A percentile compares a stretch with the other conserved stretches of the same genome.
These are phyloP conservation scores for Lampris megalopsis DNA, from an alignment of 2,113 vertebrate genomes.

Conservation along the genomic window DNA sequence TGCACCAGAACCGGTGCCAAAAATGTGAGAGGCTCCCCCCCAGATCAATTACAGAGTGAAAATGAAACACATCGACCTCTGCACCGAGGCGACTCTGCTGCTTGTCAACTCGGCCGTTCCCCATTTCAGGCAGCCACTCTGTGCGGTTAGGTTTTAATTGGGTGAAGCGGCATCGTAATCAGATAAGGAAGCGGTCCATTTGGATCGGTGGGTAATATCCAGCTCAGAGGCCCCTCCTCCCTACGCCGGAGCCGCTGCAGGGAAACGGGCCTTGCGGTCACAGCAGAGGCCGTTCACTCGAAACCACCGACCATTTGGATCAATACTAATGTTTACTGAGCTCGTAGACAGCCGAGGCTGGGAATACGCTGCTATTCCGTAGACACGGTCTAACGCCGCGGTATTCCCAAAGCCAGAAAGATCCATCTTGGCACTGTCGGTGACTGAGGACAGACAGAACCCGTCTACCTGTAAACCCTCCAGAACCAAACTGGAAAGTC, in stretches of 20 bases:
- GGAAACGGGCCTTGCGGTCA: constrained; percentile 23
- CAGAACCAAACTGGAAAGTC: too few relatives aligned
- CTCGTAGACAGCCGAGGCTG: constrained; percentile 21
- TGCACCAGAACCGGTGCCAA: constrained; percentile 28
- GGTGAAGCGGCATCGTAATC: constrained; percentile 43
- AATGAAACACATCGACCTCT: constrained; percentile 53
- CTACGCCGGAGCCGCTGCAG: neutral
- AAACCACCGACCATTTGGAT: constrained; percentile 19
- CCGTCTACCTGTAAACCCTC: too few relatives aligned
- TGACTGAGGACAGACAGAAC: constrained; percentile 39
- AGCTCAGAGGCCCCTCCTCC: constrained; percentile 26
- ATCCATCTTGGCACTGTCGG: constrained; percentile 47
- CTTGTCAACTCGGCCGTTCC: constrained; percentile 31
- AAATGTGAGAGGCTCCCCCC: constrained; percentile 19
- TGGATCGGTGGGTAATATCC: constrained; percentile 32
- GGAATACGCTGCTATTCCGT: constrained; percentile 50
- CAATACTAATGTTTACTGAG: constrained; percentile 28
- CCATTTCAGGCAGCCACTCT: constrained; percentile 32
- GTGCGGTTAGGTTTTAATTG: constrained; percentile 44
- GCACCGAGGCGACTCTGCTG: constrained; percentile 25
- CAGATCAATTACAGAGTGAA: constrained; percentile 46
- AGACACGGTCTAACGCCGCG: constrained; percentile 34
- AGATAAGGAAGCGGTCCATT: constrained; percentile 35
- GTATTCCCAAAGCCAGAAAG: constrained; percentile 40
- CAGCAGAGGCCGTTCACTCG: constrained; percentile 16